A percentile compares a stretch with the other conserved stretches of the same genome.
Evolutionary conservation across 53 echinoderm and acorn worm species (phyloP).

Genomic region (Paracentrotus lividus): DNA sequence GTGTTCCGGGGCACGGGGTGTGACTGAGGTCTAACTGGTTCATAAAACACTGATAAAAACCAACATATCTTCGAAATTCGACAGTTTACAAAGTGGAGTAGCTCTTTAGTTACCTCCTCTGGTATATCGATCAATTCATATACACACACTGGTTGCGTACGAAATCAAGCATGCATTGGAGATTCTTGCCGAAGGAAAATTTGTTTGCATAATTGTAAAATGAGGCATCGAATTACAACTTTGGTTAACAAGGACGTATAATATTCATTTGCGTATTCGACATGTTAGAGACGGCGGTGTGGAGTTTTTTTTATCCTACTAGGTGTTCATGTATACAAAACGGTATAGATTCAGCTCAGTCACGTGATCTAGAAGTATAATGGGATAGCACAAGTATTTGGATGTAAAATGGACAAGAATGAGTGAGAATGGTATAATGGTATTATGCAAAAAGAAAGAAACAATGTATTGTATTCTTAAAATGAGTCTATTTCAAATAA

Average conservation of each 20-base stretch:
- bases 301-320: neutral
- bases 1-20: too few species aligned
- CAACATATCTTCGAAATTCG: neutral
- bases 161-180: neutral
- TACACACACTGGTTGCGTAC: neutral
- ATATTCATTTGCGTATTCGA: slow-evolving; percentile 22
- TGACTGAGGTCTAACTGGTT: too few species aligned
- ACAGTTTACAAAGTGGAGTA: neutral
- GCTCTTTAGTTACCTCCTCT: neutral
- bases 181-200: neutral
- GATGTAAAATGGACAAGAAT: neutral
- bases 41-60: neutral
- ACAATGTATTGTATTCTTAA: neutral
- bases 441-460: neutral
- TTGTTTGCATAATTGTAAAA: slow-evolving; percentile 55
- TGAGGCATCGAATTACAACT: slow-evolving; percentile 25
- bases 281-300: neutral
- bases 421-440: neutral
- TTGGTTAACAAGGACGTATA: slow-evolving; percentile 14
- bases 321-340: neutral
- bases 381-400: slow-evolving; percentile 2
- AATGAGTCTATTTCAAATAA: neutral
- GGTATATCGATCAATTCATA: neutral
- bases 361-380: slow-evolving; percentile 18
- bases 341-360: neutral